Percentiles rank a stretch among this genome's conserved stretches.
phyloP scores from a whole-genome alignment of 2,797 vertebrate genomes.

The Lerista edwardsae region DNA sequence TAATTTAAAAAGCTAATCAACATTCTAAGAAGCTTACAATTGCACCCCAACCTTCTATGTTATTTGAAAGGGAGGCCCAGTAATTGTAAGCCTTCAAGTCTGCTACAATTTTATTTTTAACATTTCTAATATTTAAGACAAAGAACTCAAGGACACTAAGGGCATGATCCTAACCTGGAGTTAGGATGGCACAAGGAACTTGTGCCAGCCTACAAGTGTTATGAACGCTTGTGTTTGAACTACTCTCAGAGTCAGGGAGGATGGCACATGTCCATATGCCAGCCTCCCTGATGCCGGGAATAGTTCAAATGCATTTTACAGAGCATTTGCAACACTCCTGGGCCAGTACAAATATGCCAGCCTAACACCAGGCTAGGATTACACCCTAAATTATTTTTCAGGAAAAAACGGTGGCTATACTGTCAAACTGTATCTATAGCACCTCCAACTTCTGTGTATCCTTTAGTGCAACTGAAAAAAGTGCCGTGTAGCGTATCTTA shows the following conservation, averaged over 20 bases:
- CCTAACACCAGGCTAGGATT: too few relatives aligned
- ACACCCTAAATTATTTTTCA: not conserved
- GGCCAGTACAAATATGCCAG: too few relatives aligned
- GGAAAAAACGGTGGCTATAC: not conserved
- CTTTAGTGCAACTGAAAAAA: not conserved
- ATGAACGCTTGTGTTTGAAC: too few relatives aligned
- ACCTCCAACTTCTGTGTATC: not conserved
- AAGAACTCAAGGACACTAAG: not conserved
- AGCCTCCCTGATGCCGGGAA: too few relatives aligned
- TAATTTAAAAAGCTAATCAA: not conserved
- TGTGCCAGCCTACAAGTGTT: too few relatives aligned
- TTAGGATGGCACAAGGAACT: too few relatives aligned
- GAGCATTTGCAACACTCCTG: too few relatives aligned
- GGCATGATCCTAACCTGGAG: too few relatives aligned
- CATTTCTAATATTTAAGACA: not conserved
- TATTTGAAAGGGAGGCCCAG: not conserved
- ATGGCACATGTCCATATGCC: too few relatives aligned
- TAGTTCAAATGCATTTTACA: too few relatives aligned
- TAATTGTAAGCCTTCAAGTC: not conserved
- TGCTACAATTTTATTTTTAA: not conserved
- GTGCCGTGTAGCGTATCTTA: not conserved
- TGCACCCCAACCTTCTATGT: not conserved
- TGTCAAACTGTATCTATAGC: not conserved
- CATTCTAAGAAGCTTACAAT: not conserved
- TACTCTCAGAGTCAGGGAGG: too few relatives aligned